Conservation (phyloP, 2,113 vertebrate species). For the Triplophysa siluroides region DNA sequence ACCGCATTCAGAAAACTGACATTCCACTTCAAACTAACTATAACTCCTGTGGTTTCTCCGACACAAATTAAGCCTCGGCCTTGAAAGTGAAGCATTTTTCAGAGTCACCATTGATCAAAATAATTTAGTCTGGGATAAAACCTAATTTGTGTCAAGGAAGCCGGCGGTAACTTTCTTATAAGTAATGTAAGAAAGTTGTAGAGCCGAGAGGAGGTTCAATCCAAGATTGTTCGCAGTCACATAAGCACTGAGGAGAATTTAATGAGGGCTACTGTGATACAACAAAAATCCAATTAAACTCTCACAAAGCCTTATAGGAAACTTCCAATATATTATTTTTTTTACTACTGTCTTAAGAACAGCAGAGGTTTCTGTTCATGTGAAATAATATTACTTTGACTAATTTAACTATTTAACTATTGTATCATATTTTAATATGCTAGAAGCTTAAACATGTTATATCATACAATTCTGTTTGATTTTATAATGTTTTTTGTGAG, state of each 20-base stretch:
- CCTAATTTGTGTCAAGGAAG: constrained; percentile 4
- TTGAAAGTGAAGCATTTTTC: constrained; percentile 4
- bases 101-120: constrained; percentile 20
- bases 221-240: constrained; percentile 16
- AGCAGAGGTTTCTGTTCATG: background rate
- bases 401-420: too few species aligned
- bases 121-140: background rate
- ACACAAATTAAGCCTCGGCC: background rate
- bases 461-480: too few species aligned
- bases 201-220: constrained; percentile 1
- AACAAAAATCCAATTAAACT: constrained; percentile 24
- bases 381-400: background rate
- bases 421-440: background rate
- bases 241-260: constrained; percentile 17
- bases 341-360: background rate
- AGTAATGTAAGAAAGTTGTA: constrained; percentile 1
- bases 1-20: background rate
- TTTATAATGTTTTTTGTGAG: too few species aligned
- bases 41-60: background rate
- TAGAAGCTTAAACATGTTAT: too few species aligned
- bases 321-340: background rate
- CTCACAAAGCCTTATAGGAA: background rate
- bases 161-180: background rate
- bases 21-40: background rate
- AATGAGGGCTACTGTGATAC: constrained; percentile 14